Base-by-base conservation (phyloP, 1,140 invertebrate genomes). In the Scaptomyza pallida region DNA sequence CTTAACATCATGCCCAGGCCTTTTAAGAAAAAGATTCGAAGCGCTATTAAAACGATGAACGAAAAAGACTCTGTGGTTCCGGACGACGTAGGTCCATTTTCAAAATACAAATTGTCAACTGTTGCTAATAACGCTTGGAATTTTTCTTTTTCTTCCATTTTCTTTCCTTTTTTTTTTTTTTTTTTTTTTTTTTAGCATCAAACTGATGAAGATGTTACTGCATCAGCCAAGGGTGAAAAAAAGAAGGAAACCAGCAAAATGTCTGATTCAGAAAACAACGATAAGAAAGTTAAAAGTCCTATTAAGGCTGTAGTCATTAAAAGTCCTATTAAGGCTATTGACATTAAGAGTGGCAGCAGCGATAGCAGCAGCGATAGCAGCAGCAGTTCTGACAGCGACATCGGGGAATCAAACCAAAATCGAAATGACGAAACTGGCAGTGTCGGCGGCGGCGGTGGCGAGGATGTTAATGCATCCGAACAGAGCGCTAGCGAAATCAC, bases 1-100 rank as follows among this genome's bases (percentile, higher is more conserved):
- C 26, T 30, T 9, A 30, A 21, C 3, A 56, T 37, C 51, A 64
- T 64, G 60, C 51, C 67, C 17, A 70, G 30, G 51, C 67, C 43
- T 6, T 47, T 30, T 13, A 55, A 16, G 1, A 65, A 30, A 19
- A 50, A 47, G 35, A 44, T 15, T 5, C 15, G 61, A 8, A 44
- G 15, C 23, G 21, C 12, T 33, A 13, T 10, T 15, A 51, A 51
- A 13, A 51, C 23, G 26, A 33, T 9, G 15, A 16, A 15, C n/a
- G 33, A 37, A 4, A n/a, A 37, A 12, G 4, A 37, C n/a, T 2
- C 1, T n/a, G 10, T n/a, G 6, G 26, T 8, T 30, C 26, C 5
- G 6, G 26, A 30, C 12, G 33, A 37, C 3, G 33, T 37, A 37
- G 0, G 33, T 37, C 6, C n/a, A 9, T n/a, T 37, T 37, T 12